Conservation (phyloP, 2,797 vertebrate species). For the Squalus acanthias region DNA sequence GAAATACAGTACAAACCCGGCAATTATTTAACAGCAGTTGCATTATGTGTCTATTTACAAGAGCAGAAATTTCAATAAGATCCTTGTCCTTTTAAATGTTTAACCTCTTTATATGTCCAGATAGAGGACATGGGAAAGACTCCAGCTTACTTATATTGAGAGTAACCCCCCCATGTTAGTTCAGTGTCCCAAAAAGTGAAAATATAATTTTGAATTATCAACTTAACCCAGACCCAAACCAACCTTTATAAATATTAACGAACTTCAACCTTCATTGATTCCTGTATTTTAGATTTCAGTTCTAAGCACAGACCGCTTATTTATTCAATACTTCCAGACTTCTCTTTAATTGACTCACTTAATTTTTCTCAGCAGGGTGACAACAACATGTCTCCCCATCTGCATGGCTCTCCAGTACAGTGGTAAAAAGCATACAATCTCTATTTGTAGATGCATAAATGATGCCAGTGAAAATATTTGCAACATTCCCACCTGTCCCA, state of each 20-base stretch:
- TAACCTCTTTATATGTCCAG: neutral
- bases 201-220: neutral
- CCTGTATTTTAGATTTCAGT: constrained; percentile 22
- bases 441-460: constrained; percentile 22
- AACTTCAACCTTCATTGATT: constrained; percentile 31
- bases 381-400: constrained; percentile 35
- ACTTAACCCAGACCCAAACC: neutral
- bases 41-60: neutral
- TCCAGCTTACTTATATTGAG: neutral
- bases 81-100: neutral
- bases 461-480: constrained; percentile 29
- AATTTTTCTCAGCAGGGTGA: constrained; percentile 34
- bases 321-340: constrained; percentile 36
- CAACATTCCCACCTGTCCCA: constrained; percentile 18
- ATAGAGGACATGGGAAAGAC: neutral
- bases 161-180: too few relatives aligned
- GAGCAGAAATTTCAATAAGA: neutral
- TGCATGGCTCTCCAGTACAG: neutral
- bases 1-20: neutral
- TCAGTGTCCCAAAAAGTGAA: neutral
- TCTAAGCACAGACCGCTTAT: neutral
- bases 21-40: neutral
- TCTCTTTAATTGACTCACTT: constrained; percentile 26
- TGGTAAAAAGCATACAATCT: neutral
- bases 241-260: constrained; percentile 21